These are phyloP conservation scores for Caenorhabditis elegans DNA, from an alignment of 1,140 invertebrate genomes.

Conservation along the genomic window WBcel235 BX284604.4:11713501-11714000, in stretches of 20 bases:
- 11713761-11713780: not conserved
- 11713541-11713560: constrained; percentile 8
- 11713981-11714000: not conserved
- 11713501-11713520: constrained; percentile 27
- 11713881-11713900: too few relatives aligned
- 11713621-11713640: constrained; percentile 22
- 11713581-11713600: not conserved
- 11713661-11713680: not conserved
- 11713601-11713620: not conserved
- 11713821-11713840: not conserved
- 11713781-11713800: not conserved
- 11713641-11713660: not conserved
- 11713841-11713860: constrained; percentile 1
- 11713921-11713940: too few relatives aligned
- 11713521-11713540: not conserved
- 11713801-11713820: constrained; percentile 4
- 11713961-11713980: too few relatives aligned
- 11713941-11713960: too few relatives aligned
- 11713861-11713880: too few relatives aligned
- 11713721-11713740: constrained; percentile 21
- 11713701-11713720: too few relatives aligned
- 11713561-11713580: constrained; percentile 9
- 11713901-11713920: too few relatives aligned
- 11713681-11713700: too few relatives aligned
- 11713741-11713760: constrained; percentile 6